A percentile compares a stretch with the other conserved stretches of the same genome.
Evolutionary conservation across 1,140 invertebrate species (phyloP).

Genomic region (Neotoxoptera formosana): DNA sequence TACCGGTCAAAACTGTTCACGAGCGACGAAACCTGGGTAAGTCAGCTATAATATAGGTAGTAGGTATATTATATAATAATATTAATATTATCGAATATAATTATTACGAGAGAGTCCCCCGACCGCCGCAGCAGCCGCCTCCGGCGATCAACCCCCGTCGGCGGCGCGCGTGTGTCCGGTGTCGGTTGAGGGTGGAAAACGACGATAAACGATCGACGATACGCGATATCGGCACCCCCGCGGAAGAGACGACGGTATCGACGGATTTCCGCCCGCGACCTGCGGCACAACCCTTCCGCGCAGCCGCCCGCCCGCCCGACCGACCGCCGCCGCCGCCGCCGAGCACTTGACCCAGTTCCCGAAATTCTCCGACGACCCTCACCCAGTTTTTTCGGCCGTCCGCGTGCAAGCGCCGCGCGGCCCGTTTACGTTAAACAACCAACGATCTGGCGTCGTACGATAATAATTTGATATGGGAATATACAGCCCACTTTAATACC

Average conservation of each 20-base stretch:
- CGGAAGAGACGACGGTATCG: neutral
- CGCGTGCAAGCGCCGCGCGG: neutral
- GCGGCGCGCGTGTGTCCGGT: neutral
- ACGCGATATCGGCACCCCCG: too few relatives aligned
- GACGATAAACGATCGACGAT: neutral
- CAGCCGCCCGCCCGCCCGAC: neutral
- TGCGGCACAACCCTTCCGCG: neutral
- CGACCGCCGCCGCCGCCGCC: too few relatives aligned
- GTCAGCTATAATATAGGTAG: too few relatives aligned
- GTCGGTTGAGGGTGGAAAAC: neutral
- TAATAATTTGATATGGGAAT: neutral
- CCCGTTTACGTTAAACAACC: neutral
- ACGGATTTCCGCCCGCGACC: neutral
- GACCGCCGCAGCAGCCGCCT: too few relatives aligned
- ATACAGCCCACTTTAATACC: neutral
- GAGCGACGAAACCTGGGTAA: neutral
- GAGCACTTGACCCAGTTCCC: neutral
- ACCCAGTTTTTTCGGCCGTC: neutral
- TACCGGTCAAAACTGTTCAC: neutral
- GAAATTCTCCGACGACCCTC: slow-evolving; percentile 3
- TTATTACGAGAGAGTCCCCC: neutral
- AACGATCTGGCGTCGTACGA: neutral
- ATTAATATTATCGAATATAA: neutral
- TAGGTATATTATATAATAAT: neutral
- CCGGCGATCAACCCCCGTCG: neutral